A percentile compares a stretch with the other conserved stretches of the same genome.
Conservation (phyloP, 2,113 vertebrate species). For the Propithecus coquereli region DNA sequence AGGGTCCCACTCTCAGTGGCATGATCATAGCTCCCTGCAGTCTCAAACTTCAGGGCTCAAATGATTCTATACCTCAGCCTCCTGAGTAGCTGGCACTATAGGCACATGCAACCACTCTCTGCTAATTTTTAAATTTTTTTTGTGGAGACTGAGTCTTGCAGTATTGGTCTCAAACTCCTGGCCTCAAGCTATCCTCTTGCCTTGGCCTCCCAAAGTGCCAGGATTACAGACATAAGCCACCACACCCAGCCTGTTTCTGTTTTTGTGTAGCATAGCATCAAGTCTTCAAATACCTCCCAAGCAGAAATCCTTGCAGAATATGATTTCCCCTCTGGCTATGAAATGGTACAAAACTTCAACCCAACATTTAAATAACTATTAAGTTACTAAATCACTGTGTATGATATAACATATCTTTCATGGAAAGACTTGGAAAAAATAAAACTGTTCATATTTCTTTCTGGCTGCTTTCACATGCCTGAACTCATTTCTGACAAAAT, state of each 20-base stretch:
- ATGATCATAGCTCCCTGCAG: too few species aligned
- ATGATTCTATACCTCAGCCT: too few species aligned
- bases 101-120: too few species aligned
- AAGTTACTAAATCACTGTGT: not conserved
- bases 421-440: not conserved
- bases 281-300: not conserved
- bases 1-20: too few species aligned
- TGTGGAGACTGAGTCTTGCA: too few species aligned
- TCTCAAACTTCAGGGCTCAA: too few species aligned
- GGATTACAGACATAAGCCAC: too few species aligned
- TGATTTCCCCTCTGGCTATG: constrained; percentile 13
- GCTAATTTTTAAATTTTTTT: too few species aligned
- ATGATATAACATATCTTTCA: not conserved
- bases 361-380: constrained; percentile 3
- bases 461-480: not conserved
- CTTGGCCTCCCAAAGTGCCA: too few species aligned
- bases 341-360: not conserved
- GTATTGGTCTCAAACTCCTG: too few species aligned
- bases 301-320: not conserved
- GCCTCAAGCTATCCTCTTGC: too few species aligned
- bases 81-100: too few species aligned
- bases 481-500: not conserved
- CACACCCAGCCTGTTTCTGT: not conserved
- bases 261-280: not conserved
- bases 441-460: not conserved